Evolutionary conservation across 2,888 invertebrate species (phyloP), one percentile per base, ranked within the genome.

Genomic region (Agriotes lineatus): DNA sequence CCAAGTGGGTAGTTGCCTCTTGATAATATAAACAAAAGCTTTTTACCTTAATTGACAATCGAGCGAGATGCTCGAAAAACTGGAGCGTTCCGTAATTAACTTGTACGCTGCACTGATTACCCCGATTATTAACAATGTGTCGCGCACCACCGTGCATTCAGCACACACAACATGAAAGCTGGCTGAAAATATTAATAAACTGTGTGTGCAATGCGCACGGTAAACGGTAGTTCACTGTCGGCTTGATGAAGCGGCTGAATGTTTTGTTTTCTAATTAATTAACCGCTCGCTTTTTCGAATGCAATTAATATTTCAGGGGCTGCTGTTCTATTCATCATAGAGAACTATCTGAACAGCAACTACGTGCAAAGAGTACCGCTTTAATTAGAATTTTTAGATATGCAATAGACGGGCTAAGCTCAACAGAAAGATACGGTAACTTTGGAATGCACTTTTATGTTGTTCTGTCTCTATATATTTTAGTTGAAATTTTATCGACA

Each of bases 21-120:
- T 59, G 52, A 64, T 69, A 69, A 64, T 54, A 45, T 59, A 69
- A 64, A 69, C 69, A 62, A 68, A 63, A 42, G 59, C 69, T 60
- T 64, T 69, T 60, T 59, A 69, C 59, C 44, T 48, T 69, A 69
- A 69, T 69, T 69, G 63, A 69, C 59, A 69, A 69, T 64, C 58
- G 37, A 64, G 64, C 1, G 68, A 69, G 59, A 64, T 30, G 30
- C 60, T 69, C 52, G 33, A 69, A 69, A 69, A 69, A 63, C 58
- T 54, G 35, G 58, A 52, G 58, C 58, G 44, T 42, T 30, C 25
- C 22, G 59, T 69, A 69, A 69, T 69, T 69, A 69, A 69, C 64
- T 69, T 69, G 22, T 69, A 64, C 64, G 52, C 45, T 69, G 64
- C 60, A 64, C 64, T 64, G 69, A 69, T 69, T 64, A 59, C 69